These are phyloP conservation scores for Mesitornis unicolor DNA, from an alignment of 2,113 vertebrate genomes.

Conservation along the genomic window DNA sequence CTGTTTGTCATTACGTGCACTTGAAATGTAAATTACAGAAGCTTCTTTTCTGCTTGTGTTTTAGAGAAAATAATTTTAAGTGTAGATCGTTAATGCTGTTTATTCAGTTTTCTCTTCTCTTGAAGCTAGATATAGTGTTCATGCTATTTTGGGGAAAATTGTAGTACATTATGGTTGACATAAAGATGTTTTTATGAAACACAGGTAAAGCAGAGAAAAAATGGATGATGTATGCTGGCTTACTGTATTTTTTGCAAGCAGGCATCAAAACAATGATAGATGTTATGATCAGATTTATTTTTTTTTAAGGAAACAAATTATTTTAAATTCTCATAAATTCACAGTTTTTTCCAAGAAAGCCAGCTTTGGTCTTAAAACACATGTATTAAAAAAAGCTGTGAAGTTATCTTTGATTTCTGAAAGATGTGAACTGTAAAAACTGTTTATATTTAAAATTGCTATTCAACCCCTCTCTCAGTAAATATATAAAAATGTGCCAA, in stretches of 20 bases:
- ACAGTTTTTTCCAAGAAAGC: background rate
- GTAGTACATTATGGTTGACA: background rate
- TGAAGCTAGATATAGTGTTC: background rate
- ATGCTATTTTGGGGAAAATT: background rate
- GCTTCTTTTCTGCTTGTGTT: background rate
- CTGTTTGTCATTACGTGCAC: background rate
- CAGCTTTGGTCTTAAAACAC: background rate
- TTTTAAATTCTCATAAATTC: background rate
- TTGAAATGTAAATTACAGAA: background rate
- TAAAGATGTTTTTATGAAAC: background rate
- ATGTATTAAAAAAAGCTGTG: background rate
- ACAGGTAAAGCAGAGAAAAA: background rate
- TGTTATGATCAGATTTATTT: background rate
- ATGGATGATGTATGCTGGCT: background rate
- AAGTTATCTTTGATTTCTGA: background rate
- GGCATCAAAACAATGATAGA: background rate
- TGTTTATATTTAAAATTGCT: background rate
- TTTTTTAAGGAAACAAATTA: background rate
- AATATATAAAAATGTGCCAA: background rate
- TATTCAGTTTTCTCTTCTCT: background rate
- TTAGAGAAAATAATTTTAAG: background rate
- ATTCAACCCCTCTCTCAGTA: background rate
- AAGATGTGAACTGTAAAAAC: background rate
- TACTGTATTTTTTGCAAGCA: background rate
- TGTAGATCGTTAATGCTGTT: background rate